Evolutionary conservation across 2,113 vertebrate species (phyloP).

Genomic region (Heterotis niloticus): DNA sequence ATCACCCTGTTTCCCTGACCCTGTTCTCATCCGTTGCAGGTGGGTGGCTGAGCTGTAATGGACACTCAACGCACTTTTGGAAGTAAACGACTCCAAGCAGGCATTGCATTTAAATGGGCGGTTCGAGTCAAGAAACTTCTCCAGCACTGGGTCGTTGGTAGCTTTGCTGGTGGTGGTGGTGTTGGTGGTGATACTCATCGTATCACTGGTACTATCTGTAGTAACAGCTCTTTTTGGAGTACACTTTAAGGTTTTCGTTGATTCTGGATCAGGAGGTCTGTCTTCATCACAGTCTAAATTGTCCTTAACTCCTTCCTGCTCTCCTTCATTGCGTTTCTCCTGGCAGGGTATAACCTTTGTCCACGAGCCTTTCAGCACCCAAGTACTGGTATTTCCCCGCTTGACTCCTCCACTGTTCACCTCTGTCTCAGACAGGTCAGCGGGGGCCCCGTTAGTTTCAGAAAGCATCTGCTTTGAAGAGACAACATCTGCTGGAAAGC

Average conservation of each 20-base stretch:
- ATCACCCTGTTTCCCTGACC: conserved; percentile 54
- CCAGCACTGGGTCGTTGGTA: conserved; percentile 29
- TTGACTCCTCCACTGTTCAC: conserved; percentile 42
- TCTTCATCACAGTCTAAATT: conserved; percentile 49
- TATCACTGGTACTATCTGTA: conserved; percentile 49
- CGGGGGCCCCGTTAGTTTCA: conserved; percentile 44
- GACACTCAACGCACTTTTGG: conserved; percentile 79
- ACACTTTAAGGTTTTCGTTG: conserved; percentile 30
- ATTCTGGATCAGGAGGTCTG: conserved; percentile 39
- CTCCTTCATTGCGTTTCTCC: conserved; percentile 53
- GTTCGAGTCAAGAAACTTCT: conserved; percentile 56
- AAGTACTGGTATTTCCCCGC: conserved; percentile 13
- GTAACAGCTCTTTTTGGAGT: conserved; percentile 35
- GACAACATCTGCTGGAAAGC: conserved; percentile 50
- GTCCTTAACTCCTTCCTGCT: conserved; percentile 48
- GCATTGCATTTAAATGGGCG: conserved; percentile 80
- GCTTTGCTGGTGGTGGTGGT: conserved; percentile 27
- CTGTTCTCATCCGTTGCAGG: conserved; percentile 81
- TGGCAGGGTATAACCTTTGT: conserved; percentile 31
- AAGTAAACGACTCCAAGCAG: conserved; percentile 81
- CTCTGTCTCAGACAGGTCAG: conserved; percentile 48
- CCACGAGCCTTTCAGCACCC: conserved; percentile 8
- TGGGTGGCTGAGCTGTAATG: conserved; percentile 85
- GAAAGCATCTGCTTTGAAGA: conserved; percentile 43
- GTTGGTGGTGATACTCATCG: conserved; percentile 39